Percentiles rank a stretch among this genome's conserved stretches.
Conservation (phyloP, 2,113 vertebrate genomes). For the Picathartes gymnocephalus region DNA sequence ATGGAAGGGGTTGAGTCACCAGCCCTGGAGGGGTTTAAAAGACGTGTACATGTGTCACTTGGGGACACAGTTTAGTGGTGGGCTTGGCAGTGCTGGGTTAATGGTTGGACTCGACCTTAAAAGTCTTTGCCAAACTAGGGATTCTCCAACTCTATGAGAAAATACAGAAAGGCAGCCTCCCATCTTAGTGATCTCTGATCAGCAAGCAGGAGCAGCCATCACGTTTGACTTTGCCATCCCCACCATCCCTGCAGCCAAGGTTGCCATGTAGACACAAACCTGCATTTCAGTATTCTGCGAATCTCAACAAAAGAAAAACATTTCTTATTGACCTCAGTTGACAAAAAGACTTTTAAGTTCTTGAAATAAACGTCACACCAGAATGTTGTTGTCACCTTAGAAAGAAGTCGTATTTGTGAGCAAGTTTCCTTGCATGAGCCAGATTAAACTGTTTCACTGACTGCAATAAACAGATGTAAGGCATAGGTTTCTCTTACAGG, state of each 20-base stretch:
- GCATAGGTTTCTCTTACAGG: background rate
- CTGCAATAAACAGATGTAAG: background rate
- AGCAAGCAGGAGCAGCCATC: background rate
- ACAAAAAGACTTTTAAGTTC: background rate
- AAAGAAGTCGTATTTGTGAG: background rate
- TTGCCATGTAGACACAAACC: background rate
- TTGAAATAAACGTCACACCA: background rate
- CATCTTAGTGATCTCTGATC: background rate
- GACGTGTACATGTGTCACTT: accelerated
- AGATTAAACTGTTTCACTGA: background rate
- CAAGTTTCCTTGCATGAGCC: background rate
- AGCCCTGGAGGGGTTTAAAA: background rate
- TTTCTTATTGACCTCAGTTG: background rate
- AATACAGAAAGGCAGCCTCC: background rate
- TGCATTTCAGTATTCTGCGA: background rate
- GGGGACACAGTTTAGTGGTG: background rate
- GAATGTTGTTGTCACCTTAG: background rate
- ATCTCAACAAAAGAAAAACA: background rate
- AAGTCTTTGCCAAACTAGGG: background rate
- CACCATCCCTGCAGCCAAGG: background rate
- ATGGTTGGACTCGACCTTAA: background rate
- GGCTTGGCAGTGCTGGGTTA: background rate
- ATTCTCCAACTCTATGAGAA: background rate
- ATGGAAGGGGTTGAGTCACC: background rate
- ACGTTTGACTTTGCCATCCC: background rate